A percentile compares a stretch with the other conserved stretches of the same genome.
phyloP scores from a whole-genome alignment of 2,797 vertebrate species.

The Bufotes viridis region DNA sequence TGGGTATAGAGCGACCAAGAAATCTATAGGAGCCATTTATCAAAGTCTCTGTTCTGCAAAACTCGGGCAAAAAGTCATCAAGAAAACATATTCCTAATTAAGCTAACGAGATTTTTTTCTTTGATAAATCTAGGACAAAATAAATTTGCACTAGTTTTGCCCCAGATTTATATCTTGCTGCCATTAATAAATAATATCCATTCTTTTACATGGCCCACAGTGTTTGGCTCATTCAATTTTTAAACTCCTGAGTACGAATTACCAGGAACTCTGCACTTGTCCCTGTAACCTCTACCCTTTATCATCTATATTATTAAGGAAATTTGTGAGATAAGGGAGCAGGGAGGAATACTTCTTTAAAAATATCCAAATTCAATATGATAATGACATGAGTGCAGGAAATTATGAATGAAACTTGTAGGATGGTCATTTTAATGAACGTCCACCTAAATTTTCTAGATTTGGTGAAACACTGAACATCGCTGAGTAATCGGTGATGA shows the following conservation, averaged over 20 bases:
- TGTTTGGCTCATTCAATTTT: conserved; percentile 32
- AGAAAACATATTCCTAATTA: conserved; percentile 57
- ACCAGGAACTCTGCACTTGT: conserved; percentile 22
- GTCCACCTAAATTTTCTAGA: neutral
- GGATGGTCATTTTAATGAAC: neutral
- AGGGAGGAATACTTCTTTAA: neutral
- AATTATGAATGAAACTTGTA: neutral
- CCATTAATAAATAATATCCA: conserved; percentile 55
- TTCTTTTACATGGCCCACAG: neutral
- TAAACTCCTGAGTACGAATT: conserved; percentile 19
- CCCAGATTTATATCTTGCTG: conserved; percentile 34
- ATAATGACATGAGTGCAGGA: neutral
- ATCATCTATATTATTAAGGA: conserved; percentile 2
- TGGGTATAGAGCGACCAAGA: conserved; percentile 41
- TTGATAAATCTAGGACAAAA: conserved; percentile 58
- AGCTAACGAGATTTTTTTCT: conserved; percentile 56
- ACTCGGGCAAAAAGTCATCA: conserved; percentile 53
- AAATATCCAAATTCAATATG: neutral
- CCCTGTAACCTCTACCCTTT: conserved; percentile 7
- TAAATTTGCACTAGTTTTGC: conserved; percentile 48
- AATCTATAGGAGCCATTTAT: conserved; percentile 48
- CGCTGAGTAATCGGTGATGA: too few relatives aligned
- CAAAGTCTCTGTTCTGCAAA: conserved; percentile 55
- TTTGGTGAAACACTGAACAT: neutral
- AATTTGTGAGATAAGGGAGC: neutral